phyloP scores from a whole-genome alignment of 1,140 invertebrate genomes.

The Lucilia cuprina region DNA sequence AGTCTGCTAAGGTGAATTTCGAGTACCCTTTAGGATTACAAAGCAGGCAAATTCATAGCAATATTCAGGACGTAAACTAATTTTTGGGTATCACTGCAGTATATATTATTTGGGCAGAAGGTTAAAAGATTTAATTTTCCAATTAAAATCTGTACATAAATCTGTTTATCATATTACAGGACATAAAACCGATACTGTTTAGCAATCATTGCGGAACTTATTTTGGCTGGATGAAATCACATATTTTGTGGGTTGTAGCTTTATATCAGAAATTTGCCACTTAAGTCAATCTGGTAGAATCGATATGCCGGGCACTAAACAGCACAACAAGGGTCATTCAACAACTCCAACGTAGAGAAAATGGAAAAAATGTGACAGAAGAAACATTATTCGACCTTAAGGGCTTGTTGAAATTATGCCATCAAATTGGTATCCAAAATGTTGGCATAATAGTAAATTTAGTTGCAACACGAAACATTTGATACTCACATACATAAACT shows the following conservation, averaged over 20 bases:
- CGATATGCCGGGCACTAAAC: too few species aligned
- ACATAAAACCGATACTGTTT: not conserved
- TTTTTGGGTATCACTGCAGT: too few species aligned
- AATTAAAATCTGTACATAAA: too few species aligned
- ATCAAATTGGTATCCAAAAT: slow-evolving; percentile 47
- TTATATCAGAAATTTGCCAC: slow-evolving; percentile 36
- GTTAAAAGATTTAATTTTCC: too few species aligned
- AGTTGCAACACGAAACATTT: slow-evolving; percentile 37
- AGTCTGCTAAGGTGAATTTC: too few species aligned
- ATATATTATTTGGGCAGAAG: too few species aligned
- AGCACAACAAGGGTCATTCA: not conserved
- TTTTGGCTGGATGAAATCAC: not conserved
- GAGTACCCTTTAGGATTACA: too few species aligned
- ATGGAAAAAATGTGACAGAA: not conserved
- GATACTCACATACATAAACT: not conserved
- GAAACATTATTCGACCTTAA: slow-evolving; percentile 58
- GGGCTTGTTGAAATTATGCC: slow-evolving; percentile 62
- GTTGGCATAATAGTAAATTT: slow-evolving; percentile 35
- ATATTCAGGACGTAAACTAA: too few species aligned
- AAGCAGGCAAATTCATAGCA: too few species aligned
- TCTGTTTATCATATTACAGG: slow-evolving; percentile 16
- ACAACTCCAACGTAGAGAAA: slow-evolving; percentile 1
- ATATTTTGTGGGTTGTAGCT: not conserved
- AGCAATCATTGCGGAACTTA: not conserved
- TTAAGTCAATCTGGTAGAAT: not conserved